phyloP scores from a whole-genome alignment of 2,888 invertebrate genomes.

The Ophion costatus region DNA sequence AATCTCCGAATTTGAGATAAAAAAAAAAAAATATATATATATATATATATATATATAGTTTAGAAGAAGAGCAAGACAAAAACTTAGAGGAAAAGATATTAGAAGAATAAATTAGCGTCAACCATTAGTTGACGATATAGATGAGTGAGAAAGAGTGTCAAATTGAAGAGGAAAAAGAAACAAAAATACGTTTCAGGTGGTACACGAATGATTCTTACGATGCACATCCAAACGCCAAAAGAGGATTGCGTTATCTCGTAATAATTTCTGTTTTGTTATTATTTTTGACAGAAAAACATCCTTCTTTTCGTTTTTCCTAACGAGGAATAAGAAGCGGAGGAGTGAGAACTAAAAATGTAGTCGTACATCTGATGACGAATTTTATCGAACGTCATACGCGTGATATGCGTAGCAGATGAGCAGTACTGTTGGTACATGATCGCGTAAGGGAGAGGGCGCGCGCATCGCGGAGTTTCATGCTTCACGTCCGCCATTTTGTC shows the following conservation, averaged over 20 bases:
- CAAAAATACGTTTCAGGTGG: slow-evolving; percentile 12
- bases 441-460: too few relatives aligned
- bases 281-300: background rate
- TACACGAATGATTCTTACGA: slow-evolving; percentile 8
- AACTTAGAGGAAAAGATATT: slow-evolving; percentile 41
- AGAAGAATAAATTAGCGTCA: slow-evolving; percentile 53
- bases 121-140: slow-evolving; percentile 36
- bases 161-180: slow-evolving; percentile 25
- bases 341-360: too few relatives aligned
- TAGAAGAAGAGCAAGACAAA: slow-evolving; percentile 26
- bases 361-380: background rate
- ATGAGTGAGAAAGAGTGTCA: slow-evolving; percentile 35
- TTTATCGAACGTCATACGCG: background rate
- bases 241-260: background rate
- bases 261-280: background rate
- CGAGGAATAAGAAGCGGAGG: too few relatives aligned
- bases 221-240: slow-evolving; percentile 16
- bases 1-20: slow-evolving; percentile 54
- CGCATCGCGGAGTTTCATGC: too few relatives aligned
- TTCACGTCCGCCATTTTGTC: too few relatives aligned
- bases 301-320: too few relatives aligned
- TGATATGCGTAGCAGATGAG: too few relatives aligned
- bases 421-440: too few relatives aligned
- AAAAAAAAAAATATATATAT: slow-evolving; percentile 7
- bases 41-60: slow-evolving; percentile 19